Conservation (phyloP, 2,113 vertebrate species). For the Lates calcarifer region DNA sequence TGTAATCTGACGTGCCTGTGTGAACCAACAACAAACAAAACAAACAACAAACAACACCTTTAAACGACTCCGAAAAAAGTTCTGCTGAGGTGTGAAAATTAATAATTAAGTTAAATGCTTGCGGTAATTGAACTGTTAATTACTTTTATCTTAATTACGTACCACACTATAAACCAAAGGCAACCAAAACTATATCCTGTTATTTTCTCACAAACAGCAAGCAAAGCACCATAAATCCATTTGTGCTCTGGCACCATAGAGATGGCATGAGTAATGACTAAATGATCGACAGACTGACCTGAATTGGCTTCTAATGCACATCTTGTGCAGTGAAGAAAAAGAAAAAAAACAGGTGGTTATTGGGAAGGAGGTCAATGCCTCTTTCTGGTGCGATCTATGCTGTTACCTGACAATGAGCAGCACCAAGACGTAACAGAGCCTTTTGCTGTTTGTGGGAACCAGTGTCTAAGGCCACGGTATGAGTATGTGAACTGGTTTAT, state of each 20-base stretch:
- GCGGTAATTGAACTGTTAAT: background rate
- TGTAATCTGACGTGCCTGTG: background rate
- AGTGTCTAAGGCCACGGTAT: background rate
- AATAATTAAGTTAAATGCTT: background rate
- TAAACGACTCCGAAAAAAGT: background rate
- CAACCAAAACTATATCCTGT: background rate
- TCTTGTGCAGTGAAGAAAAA: background rate
- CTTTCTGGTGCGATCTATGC: constrained; percentile 6
- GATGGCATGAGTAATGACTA: constrained; percentile 4
- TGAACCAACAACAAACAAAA: no score
- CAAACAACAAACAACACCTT: background rate
- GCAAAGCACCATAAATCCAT: constrained; percentile 20
- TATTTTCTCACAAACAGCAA: background rate
- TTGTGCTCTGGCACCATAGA: background rate
- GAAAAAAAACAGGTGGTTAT: background rate
- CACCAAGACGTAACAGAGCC: constrained; percentile 2
- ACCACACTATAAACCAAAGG: background rate
- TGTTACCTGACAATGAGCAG: constrained; percentile 7
- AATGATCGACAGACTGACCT: constrained; percentile 14
- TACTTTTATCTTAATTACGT: constrained; percentile 2
- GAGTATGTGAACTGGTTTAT: constrained; percentile 8
- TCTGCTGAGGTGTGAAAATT: background rate
- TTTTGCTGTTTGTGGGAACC: constrained; percentile 33
- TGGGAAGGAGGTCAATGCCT: background rate
- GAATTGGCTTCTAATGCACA: constrained; percentile 8